These are phyloP conservation scores for Amphipoea lucens DNA, from an alignment of 2,888 invertebrate species.

Conservation along the genomic window DNA sequence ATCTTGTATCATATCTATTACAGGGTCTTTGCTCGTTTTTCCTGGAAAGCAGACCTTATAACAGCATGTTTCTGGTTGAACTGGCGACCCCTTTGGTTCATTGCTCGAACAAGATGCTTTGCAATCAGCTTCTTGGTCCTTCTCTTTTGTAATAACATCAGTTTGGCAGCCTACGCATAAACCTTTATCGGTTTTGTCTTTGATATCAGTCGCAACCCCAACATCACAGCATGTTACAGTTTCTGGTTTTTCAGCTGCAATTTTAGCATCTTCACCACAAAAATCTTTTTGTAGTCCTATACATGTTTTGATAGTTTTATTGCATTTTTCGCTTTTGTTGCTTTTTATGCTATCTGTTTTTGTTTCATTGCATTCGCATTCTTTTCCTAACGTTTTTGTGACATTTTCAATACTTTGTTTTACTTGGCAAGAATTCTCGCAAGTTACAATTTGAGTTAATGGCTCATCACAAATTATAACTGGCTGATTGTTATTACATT, in stretches of 20 bases:
- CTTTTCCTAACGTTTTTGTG: background rate
- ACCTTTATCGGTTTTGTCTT: background rate
- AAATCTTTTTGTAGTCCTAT: conserved; percentile 65
- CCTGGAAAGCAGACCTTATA: conserved; percentile 7
- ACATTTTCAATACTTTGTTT: background rate
- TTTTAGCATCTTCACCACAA: conserved; percentile 4
- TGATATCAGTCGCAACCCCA: conserved; percentile 36
- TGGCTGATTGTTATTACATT: conserved; percentile 21
- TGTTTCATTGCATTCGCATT: background rate
- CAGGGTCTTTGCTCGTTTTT: conserved; percentile 70
- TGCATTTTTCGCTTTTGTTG: conserved; percentile 9
- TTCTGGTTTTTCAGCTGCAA: background rate
- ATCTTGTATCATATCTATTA: conserved; percentile 82
- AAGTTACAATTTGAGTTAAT: conserved; percentile 3
- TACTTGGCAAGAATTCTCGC: conserved; percentile 27
- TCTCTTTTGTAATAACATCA: conserved; percentile 12
- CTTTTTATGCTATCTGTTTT: conserved; percentile 8
- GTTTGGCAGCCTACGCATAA: conserved; percentile 44
- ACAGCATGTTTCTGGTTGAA: conserved; percentile 8
- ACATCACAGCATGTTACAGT: conserved; percentile 1
- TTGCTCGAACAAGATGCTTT: background rate
- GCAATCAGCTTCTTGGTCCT: background rate
- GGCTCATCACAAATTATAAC: background rate
- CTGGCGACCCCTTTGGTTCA: background rate
- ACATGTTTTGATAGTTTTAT: conserved; percentile 36